phyloP scores from a whole-genome alignment of 1,140 invertebrate species.

The Dysdera silvatica region DNA sequence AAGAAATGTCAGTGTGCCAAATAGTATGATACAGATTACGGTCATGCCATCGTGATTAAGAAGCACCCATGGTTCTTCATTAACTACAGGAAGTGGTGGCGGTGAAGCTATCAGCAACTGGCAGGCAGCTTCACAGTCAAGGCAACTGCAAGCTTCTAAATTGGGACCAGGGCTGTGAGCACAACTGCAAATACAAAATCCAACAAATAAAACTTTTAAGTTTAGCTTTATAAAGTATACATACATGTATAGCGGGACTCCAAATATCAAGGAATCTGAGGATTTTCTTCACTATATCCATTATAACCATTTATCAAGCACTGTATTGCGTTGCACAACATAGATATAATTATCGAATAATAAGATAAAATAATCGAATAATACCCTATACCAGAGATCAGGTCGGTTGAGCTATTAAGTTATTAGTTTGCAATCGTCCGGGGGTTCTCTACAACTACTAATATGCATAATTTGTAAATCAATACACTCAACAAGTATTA shows the following conservation, averaged over 20 bases:
- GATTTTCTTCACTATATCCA: too few species aligned
- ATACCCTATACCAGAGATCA: too few species aligned
- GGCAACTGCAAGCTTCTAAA: constrained; percentile 66
- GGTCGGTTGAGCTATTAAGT: too few species aligned
- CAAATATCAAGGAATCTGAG: too few species aligned
- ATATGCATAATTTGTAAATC: too few species aligned
- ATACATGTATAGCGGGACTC: too few species aligned
- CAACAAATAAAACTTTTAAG: neutral
- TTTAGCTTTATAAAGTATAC: too few species aligned
- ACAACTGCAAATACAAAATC: constrained; percentile 12
- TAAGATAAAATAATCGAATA: too few species aligned
- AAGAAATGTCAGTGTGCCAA: constrained; percentile 47
- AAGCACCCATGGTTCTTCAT: constrained; percentile 57
- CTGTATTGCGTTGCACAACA: neutral
- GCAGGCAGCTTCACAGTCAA: constrained; percentile 76
- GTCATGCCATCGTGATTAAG: constrained; percentile 62
- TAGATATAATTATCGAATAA: neutral
- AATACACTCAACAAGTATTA: too few species aligned
- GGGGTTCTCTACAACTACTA: too few species aligned
- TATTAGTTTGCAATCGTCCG: too few species aligned
- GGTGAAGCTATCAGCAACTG: constrained; percentile 46
- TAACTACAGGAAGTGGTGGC: constrained; percentile 54
- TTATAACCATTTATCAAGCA: neutral
- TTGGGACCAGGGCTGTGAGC: constrained; percentile 11
- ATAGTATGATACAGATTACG: constrained; percentile 67